Conservation (phyloP, 2,797 vertebrate species). For the Labeo calbasu region DNA sequence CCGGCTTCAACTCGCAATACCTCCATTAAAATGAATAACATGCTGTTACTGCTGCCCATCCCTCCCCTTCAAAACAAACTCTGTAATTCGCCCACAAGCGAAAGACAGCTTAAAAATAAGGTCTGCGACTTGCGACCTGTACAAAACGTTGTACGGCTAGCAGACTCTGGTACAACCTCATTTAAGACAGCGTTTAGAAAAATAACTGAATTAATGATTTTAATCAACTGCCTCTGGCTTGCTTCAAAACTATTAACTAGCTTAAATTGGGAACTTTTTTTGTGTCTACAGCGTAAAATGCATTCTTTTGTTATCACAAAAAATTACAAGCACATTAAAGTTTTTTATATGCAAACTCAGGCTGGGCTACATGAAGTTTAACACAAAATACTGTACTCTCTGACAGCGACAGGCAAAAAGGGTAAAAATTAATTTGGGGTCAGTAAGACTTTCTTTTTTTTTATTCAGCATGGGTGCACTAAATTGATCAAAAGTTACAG, state of each 20-base stretch:
- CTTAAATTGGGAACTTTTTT: not conserved
- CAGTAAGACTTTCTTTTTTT: not conserved
- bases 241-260: slow-evolving; percentile 13
- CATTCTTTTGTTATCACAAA: slow-evolving; percentile 7
- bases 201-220: not conserved
- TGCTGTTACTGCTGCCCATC: slow-evolving; percentile 29
- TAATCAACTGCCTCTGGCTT: not conserved
- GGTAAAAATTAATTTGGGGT: not conserved
- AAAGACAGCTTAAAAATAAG: not conserved
- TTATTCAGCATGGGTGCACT: no score
- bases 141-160: not conserved
- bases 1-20: slow-evolving; percentile 55
- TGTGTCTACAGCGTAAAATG: not conserved
- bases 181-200: not conserved
- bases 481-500: no score
- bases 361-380: not conserved
- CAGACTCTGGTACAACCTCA: not conserved
- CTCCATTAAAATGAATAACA: slow-evolving; percentile 72
- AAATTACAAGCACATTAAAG: not conserved
- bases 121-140: not conserved
- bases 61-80: slow-evolving; percentile 5
- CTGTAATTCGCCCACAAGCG: not conserved
- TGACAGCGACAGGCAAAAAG: not conserved
- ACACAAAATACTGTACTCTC: not conserved
- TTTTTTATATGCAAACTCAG: not conserved